phyloP scores from a whole-genome alignment of 2,113 vertebrate species.

The Carollia perspicillata region DNA sequence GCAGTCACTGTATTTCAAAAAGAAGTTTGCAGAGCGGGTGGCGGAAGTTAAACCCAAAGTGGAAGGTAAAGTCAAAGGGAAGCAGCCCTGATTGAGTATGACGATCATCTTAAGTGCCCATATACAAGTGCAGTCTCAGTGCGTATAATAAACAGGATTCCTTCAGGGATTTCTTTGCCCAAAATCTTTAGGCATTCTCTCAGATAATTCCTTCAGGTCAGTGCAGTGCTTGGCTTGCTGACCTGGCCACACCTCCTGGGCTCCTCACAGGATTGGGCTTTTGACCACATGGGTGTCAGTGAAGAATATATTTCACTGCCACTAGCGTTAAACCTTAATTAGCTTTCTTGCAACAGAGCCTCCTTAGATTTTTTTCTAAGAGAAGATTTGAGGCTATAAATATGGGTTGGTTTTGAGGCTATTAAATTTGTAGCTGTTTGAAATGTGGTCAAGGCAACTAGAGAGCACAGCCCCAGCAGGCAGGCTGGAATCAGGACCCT shows the following conservation, averaged over 20 bases:
- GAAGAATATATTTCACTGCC: neutral
- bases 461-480: neutral
- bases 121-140: neutral
- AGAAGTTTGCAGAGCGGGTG: slow-evolving; percentile 99
- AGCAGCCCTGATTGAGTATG: neutral
- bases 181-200: neutral
- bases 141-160: neutral
- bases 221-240: neutral
- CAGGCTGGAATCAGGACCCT: neutral
- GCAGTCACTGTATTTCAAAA: slow-evolving; percentile 98
- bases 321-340: neutral
- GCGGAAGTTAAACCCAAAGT: slow-evolving; percentile 98
- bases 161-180: neutral
- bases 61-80: slow-evolving; percentile 88
- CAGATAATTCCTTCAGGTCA: neutral
- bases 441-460: neutral
- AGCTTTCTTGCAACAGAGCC: neutral
- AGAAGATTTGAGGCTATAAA: neutral
- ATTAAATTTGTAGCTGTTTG: neutral
- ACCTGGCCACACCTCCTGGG: neutral
- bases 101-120: neutral
- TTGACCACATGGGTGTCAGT: neutral
- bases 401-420: neutral
- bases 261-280: neutral
- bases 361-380: slow-evolving; percentile 7